Evolutionary conservation across 2,113 vertebrate genomes (phyloP).

Genomic region (Heptranchias perlo): DNA sequence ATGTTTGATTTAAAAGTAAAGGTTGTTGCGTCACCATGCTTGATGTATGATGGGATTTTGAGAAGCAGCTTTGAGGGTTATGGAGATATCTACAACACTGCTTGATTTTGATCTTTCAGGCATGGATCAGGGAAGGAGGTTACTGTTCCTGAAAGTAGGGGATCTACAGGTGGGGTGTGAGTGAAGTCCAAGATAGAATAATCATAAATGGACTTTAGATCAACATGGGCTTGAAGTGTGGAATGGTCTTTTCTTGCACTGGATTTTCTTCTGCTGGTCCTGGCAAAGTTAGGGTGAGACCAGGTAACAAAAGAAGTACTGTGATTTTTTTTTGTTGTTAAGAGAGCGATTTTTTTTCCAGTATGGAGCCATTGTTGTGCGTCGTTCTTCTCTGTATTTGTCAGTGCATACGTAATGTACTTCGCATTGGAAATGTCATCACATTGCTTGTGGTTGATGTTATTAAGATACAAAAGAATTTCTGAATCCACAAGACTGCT

Average conservation of each 20-base stretch:
- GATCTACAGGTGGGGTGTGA: too few species aligned
- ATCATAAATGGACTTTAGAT: not conserved
- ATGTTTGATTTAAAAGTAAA: not conserved
- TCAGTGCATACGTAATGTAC: too few species aligned
- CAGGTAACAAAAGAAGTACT: not conserved
- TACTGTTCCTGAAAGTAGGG: too few species aligned
- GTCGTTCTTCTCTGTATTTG: not conserved
- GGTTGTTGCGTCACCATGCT: not conserved
- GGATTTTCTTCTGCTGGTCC: not conserved
- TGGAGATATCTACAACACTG: not conserved
- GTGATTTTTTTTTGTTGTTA: not conserved
- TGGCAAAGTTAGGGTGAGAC: not conserved
- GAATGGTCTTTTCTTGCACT: not conserved
- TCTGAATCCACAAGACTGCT: too few species aligned
- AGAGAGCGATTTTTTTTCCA: too few species aligned
- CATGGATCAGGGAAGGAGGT: too few species aligned
- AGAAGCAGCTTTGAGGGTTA: not conserved
- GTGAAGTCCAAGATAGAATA: not conserved
- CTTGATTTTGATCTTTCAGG: not conserved
- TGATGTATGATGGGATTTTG: not conserved
- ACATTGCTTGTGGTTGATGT: not conserved
- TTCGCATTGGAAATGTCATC: not conserved
- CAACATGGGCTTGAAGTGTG: not conserved
- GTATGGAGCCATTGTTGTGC: not conserved
- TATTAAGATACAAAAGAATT: not conserved